Evolutionary conservation across 2,888 invertebrate genomes (phyloP), one percentile per base, ranked within the genome.

Genomic region (Brachyopa scutellaris): DNA sequence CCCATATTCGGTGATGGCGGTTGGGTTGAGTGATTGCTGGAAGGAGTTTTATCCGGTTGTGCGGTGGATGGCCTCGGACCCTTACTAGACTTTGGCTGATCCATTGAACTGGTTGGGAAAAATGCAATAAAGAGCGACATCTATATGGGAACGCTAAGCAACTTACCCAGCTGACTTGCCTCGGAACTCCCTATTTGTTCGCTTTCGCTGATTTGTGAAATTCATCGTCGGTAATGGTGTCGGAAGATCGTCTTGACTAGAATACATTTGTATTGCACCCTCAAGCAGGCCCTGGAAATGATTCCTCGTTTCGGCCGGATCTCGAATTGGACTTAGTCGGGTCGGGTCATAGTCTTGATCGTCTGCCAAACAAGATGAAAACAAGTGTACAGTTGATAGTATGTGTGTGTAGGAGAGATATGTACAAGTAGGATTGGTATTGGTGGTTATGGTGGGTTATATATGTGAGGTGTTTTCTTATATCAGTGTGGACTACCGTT

Each of bases 1-100:
- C 91, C 91, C 85, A 88, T 89, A 1, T 91, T 91, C 9, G 91
- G 91, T 40, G 90, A 90, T 0, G 90, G 90, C 7, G 91, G 91
- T 69, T 90, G 88, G 2, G 90, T 89, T 26, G 90, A 89, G 15
- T 88, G 87, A 11, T 88, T 88, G 26, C 89, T 89, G 15, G 87
- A 87, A 1, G 87, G 84, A 6, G 87, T 87, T 85, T 88, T 88
- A 45, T 87, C 87, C 17, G 88, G 88, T 82, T 89, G 90, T 5
- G 91, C 90, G 1, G 90, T 91, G 5, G 89, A 86, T 7, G 90
- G 90, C 2, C 90, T 88, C n/a, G 85, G 86, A 3, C 87, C 85
- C 1, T 85, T 78, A 67, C 82, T 85, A 29, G 86, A 76, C 76
- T 86, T 88, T 1, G 87, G 62, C 4, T 87, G 86, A 82, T 85